phyloP scores from a whole-genome alignment of 1,140 invertebrate species.

The Tyrophagus putrescentiae region DNA sequence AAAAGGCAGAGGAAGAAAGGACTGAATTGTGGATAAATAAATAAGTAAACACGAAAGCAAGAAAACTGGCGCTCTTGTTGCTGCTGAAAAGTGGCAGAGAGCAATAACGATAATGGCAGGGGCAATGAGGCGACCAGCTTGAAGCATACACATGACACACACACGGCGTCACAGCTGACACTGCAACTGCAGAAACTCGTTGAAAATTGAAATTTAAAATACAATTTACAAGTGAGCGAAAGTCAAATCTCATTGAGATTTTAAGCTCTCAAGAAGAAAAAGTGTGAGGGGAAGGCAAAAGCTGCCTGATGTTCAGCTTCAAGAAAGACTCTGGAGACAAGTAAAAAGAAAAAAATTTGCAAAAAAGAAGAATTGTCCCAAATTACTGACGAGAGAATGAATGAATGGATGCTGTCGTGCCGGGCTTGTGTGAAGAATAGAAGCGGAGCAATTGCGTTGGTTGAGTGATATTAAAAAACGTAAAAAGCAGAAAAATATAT shows the following conservation, averaged over 20 bases:
- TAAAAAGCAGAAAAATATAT: not conserved
- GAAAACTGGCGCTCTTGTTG: not conserved
- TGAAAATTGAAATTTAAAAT: not conserved
- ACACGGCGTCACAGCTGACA: not conserved
- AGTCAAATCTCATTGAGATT: constrained; percentile 13
- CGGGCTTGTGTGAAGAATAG: no score
- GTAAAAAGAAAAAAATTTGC: not conserved
- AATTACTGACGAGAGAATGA: not conserved
- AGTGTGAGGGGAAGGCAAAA: not conserved
- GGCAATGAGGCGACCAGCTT: no score
- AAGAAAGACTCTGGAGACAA: no score
- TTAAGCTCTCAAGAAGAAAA: not conserved
- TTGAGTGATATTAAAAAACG: no score
- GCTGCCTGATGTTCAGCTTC: no score
- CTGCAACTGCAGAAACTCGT: not conserved
- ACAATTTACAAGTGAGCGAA: not conserved
- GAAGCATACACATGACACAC: no score
- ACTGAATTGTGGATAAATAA: not conserved
- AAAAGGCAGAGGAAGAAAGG: no score
- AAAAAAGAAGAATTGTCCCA: not conserved
- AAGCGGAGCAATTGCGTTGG: no score
- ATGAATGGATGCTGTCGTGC: not conserved
- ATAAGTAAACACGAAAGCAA: not conserved
- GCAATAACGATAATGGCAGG: constrained; percentile 13
- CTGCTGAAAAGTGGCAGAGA: no score